Conservation (phyloP, 2,888 invertebrate species). For the Heliothis peltigera region DNA sequence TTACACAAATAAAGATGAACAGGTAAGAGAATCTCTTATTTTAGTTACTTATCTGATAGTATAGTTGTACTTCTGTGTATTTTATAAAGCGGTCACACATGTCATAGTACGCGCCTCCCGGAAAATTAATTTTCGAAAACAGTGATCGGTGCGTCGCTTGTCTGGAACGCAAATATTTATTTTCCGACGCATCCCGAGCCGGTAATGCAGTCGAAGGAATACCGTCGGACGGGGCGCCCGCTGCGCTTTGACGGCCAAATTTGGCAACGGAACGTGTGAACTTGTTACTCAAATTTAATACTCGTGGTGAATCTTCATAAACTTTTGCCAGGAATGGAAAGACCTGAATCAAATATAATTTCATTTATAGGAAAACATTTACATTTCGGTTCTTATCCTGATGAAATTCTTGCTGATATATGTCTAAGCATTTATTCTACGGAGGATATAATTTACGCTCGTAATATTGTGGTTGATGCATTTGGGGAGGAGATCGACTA, state of each 20-base stretch:
- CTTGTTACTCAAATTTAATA: not conserved
- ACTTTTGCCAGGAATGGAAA: slow-evolving; percentile 2
- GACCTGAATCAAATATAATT: slow-evolving; percentile 1
- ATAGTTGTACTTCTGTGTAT: too few species aligned
- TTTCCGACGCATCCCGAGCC: slow-evolving; percentile 27
- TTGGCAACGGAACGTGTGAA: not conserved
- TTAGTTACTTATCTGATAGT: not conserved
- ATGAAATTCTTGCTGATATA: not conserved
- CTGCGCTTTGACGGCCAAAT: slow-evolving; percentile 7
- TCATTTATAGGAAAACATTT: slow-evolving; percentile 9
- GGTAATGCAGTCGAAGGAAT: slow-evolving; percentile 26
- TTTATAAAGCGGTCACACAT: not conserved
- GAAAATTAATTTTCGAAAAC: not conserved
- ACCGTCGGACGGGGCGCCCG: slow-evolving; percentile 16
- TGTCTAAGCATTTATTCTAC: not conserved
- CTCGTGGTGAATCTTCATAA: not conserved
- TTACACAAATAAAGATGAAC: slow-evolving; percentile 37
- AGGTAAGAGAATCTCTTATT: slow-evolving; percentile 21
- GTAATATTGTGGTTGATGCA: slow-evolving; percentile 10
- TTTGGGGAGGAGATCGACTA: slow-evolving; percentile 5
- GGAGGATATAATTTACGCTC: not conserved
- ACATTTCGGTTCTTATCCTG: not conserved
- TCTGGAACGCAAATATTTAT: not conserved
- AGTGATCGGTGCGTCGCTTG: not conserved
- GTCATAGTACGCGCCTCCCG: not conserved